Percentiles rank a stretch among this genome's conserved stretches.
Evolutionary conservation across 2,888 invertebrate species (phyloP).

Genomic region (Acrocera orbiculus): DNA sequence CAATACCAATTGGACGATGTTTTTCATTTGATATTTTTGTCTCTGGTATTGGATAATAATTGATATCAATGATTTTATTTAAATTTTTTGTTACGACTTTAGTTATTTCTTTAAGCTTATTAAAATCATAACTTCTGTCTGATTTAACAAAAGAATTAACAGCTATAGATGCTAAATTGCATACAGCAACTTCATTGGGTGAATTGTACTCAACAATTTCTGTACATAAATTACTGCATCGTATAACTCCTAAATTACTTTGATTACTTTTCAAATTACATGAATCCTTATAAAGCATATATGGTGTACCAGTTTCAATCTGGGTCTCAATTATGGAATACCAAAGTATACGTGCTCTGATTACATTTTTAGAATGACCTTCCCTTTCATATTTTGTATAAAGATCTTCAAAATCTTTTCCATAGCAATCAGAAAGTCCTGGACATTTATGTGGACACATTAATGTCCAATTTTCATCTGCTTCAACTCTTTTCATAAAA

Average conservation of each 20-base stretch:
- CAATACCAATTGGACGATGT: slow-evolving; percentile 68
- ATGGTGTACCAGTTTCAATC: slow-evolving; percentile 89
- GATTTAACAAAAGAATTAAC: slow-evolving; percentile 70
- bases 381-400: slow-evolving; percentile 67
- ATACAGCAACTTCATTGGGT: slow-evolving; percentile 78
- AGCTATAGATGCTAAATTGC: slow-evolving; percentile 87
- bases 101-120: slow-evolving; percentile 60
- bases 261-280: slow-evolving; percentile 92
- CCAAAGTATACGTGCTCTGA: slow-evolving; percentile 73
- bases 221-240: slow-evolving; percentile 87
- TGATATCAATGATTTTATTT: slow-evolving; percentile 86
- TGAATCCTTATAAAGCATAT: slow-evolving; percentile 84
- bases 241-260: slow-evolving; percentile 87
- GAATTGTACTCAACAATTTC: slow-evolving; percentile 86
- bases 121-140: slow-evolving; percentile 48
- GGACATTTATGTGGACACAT: slow-evolving; percentile 89
- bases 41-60: slow-evolving; percentile 80
- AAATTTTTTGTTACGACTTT: slow-evolving; percentile 73
- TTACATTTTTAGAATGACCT: slow-evolving; percentile 42
- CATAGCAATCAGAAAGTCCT: slow-evolving; percentile 74
- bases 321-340: slow-evolving; percentile 76
- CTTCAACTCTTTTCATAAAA: slow-evolving; percentile 80
- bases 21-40: slow-evolving; percentile 64
- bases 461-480: slow-evolving; percentile 65
- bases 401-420: slow-evolving; percentile 72